These are phyloP conservation scores for Synergus gifuensis DNA, from an alignment of 2,888 invertebrate species.

Conservation along the genomic window DNA sequence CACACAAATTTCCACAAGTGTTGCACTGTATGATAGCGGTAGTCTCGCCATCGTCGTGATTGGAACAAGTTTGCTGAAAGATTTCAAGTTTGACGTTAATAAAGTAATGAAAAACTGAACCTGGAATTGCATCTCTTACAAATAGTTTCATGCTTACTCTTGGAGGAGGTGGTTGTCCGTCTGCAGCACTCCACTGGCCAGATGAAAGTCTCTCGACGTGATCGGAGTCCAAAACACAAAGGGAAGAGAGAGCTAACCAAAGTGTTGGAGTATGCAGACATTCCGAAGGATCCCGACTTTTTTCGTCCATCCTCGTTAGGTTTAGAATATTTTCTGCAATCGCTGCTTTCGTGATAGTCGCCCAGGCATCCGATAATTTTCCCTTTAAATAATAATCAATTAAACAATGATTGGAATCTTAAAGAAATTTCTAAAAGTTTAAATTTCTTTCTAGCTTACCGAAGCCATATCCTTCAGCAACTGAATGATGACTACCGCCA, in stretches of 20 bases:
- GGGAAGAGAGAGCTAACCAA: slow-evolving; percentile 95
- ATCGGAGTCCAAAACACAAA: slow-evolving; percentile 94
- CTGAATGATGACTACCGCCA: slow-evolving; percentile 92
- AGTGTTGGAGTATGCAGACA: slow-evolving; percentile 91
- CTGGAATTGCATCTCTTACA: background rate
- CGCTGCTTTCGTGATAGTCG: slow-evolving; percentile 90
- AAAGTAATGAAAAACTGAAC: background rate
- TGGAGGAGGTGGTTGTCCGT: slow-evolving; percentile 80
- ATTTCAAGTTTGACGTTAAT: slow-evolving; percentile 11
- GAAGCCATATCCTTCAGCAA: slow-evolving; percentile 95
- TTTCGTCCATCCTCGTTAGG: slow-evolving; percentile 89
- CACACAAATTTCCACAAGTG: slow-evolving; percentile 94
- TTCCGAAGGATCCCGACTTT: slow-evolving; percentile 85
- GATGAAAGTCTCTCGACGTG: slow-evolving; percentile 91
- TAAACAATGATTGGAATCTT: slow-evolving; percentile 1
- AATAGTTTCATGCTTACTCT: slow-evolving; percentile 68
- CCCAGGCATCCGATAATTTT: slow-evolving; percentile 91
- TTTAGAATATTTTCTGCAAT: slow-evolving; percentile 92
- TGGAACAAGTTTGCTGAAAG: slow-evolving; percentile 90
- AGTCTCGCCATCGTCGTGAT: slow-evolving; percentile 97
- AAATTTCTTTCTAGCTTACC: slow-evolving; percentile 79
- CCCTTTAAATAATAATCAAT: slow-evolving; percentile 81
- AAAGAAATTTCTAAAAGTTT: background rate
- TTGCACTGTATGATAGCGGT: slow-evolving; percentile 95
- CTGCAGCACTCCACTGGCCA: slow-evolving; percentile 87